Base-by-base conservation (phyloP, 1,140 invertebrate genomes). In the Cyrtorhinus lividipennis region DNA sequence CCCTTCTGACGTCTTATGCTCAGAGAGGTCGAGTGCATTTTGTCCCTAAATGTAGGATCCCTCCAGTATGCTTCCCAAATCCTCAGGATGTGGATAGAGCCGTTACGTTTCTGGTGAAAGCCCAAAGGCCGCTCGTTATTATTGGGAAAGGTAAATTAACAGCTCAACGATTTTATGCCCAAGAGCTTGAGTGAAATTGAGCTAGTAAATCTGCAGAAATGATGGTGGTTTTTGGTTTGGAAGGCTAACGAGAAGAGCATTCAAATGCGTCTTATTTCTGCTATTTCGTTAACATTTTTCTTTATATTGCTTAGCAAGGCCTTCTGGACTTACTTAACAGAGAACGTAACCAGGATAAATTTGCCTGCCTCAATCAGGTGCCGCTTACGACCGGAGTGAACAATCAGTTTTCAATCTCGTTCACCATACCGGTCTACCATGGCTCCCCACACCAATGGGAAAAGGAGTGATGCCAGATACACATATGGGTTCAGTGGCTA, bases 401-500 rank as follows among this genome's bases (percentile, higher is more conserved):
- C 73, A 77, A 8, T 76, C 81, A 62, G 69, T 93, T 1, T 74
- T 79, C 10, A 75, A 83, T 56, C 79, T 98, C 0, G 80, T 97
- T 12, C 72, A 80, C 22, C 73, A 73, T 15, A 85, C 83, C 12
- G 80, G 84, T 65, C 70, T 97, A 18, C 95, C 95, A 3, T 94
- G 95, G 73, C 75, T 98, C 25, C 85, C 93, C 1, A 96, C 92
- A 15, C 94, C 95, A 1, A 97, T 98, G 92, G 95, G 89, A 66
- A 98, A 97, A 78, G 95, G 94, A 38, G 89, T 95, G 1, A 81
- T 96, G 10, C 78, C 90, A 0, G 95, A 98, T 73, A 78, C 77
- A 15, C 85, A 91, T 66, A 65, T 73, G 1, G 78, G 82, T 62
- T 92, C 88, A 73, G 86, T 96, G 2, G 82, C 85, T 1, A 81